phyloP scores from a whole-genome alignment of 2,113 vertebrate genomes.

The Dicrurus megarhynchus region DNA sequence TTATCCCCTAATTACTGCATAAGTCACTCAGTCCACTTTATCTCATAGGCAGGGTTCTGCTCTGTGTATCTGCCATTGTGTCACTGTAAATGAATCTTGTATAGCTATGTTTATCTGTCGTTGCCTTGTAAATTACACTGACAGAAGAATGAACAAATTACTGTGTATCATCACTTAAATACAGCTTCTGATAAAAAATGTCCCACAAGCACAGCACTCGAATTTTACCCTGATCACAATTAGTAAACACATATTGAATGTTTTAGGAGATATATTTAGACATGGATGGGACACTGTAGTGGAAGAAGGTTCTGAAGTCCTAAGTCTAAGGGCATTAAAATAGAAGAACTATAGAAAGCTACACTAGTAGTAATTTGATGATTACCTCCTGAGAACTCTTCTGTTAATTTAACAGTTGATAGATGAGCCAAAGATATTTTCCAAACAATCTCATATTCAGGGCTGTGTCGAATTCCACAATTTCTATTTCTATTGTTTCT shows the following conservation, averaged over 20 bases:
- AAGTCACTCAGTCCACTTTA: conserved; percentile 92
- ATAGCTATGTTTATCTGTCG: conserved; percentile 88
- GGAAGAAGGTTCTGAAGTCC: conserved; percentile 30
- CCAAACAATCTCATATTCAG: conserved; percentile 25
- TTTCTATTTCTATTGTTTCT: conserved; percentile 28
- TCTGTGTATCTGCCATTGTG: conserved; percentile 86
- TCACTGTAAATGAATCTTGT: conserved; percentile 90
- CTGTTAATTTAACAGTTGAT: conserved; percentile 50
- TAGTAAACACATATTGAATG: conserved; percentile 75
- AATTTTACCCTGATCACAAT: conserved; percentile 77
- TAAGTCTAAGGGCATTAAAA: conserved; percentile 6
- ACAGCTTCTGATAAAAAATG: conserved; percentile 81
- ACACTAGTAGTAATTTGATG: not conserved
- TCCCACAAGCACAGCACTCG: conserved; percentile 61
- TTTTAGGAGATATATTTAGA: conserved; percentile 58
- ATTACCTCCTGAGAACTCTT: conserved; percentile 34
- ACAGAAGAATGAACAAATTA: conserved; percentile 88
- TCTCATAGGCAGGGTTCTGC: conserved; percentile 88
- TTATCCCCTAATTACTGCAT: conserved; percentile 99
- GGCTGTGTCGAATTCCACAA: not conserved
- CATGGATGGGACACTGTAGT: conserved; percentile 41
- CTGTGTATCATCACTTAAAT: conserved; percentile 85
- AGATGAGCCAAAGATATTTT: conserved; percentile 39
- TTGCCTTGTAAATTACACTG: conserved; percentile 87
- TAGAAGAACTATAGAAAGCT: not conserved